A percentile compares a stretch with the other conserved stretches of the same genome.
These are phyloP conservation scores for Bubalus kerabau DNA, from an alignment of 2,113 vertebrate species.

Conservation along the genomic window DNA sequence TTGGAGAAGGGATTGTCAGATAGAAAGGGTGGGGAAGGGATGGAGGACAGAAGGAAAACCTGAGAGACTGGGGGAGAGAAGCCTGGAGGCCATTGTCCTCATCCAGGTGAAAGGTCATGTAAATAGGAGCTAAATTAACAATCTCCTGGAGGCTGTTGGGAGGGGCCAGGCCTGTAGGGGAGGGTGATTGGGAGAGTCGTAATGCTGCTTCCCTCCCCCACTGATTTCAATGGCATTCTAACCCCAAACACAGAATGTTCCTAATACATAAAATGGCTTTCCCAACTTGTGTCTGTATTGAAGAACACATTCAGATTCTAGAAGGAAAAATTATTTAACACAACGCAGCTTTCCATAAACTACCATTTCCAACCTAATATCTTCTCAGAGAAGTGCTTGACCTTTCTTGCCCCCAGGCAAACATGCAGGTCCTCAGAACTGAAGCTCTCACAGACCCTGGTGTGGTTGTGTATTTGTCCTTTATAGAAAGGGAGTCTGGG, in stretches of 20 bases:
- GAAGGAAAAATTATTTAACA: background rate
- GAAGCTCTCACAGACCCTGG: background rate
- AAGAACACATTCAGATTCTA: background rate
- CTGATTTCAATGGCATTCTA: background rate
- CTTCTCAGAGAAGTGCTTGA: background rate
- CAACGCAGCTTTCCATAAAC: background rate
- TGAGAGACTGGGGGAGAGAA: background rate
- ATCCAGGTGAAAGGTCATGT: background rate
- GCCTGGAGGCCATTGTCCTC: background rate
- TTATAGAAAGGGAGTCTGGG: background rate
- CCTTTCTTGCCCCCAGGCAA: background rate
- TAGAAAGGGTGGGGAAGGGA: background rate
- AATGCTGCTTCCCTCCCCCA: too few species aligned
- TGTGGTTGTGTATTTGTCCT: background rate
- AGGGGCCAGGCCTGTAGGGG: background rate
- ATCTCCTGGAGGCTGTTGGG: background rate
- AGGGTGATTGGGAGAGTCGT: background rate
- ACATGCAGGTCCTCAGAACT: background rate
- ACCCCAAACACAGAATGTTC: background rate
- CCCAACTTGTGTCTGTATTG: background rate
- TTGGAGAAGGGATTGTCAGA: background rate
- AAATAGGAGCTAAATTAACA: background rate
- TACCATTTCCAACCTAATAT: background rate
- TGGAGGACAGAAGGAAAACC: background rate
- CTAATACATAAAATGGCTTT: background rate